Evolutionary conservation across 2,888 invertebrate genomes (phyloP).

Genomic region (Sisyra nigra): DNA sequence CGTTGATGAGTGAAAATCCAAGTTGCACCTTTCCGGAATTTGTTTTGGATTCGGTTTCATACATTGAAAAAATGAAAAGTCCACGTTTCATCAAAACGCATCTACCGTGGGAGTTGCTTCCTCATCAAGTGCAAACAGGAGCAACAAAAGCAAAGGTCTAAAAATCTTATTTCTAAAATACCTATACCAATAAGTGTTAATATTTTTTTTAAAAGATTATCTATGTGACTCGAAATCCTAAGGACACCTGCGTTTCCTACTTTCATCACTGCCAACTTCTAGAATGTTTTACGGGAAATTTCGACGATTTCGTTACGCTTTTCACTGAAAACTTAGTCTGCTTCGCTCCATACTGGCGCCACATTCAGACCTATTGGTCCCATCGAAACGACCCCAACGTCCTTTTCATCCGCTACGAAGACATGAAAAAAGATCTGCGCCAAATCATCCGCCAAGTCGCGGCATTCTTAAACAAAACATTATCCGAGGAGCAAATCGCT

Average conservation of each 20-base stretch:
- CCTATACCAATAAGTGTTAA: background rate
- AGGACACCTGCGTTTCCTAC: constrained; percentile 54
- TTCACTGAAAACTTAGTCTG: constrained; percentile 31
- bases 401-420: constrained; percentile 20
- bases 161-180: background rate
- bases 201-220: constrained; percentile 39
- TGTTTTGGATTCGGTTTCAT: constrained; percentile 13
- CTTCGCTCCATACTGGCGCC: constrained; percentile 20
- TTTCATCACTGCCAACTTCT: constrained; percentile 48
- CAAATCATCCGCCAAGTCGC: constrained; percentile 26
- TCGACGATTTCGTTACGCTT: constrained; percentile 40
- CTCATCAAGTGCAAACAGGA: constrained; percentile 27
- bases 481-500: constrained; percentile 21
- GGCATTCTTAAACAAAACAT: constrained; percentile 24
- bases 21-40: constrained; percentile 17
- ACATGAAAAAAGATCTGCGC: constrained; percentile 26
- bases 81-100: constrained; percentile 49
- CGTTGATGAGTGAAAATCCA: constrained; percentile 18
- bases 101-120: constrained; percentile 41
- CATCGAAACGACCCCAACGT: constrained; percentile 15
- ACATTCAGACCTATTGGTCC: constrained; percentile 18
- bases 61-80: constrained; percentile 26
- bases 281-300: constrained; percentile 33
- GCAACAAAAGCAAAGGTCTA: constrained; percentile 23
- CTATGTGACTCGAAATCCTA: constrained; percentile 54